A percentile compares a stretch with the other conserved stretches of the same genome.
These are phyloP conservation scores for Madoqua kirkii DNA, from an alignment of 2,113 vertebrate species.

Conservation along the genomic window DNA sequence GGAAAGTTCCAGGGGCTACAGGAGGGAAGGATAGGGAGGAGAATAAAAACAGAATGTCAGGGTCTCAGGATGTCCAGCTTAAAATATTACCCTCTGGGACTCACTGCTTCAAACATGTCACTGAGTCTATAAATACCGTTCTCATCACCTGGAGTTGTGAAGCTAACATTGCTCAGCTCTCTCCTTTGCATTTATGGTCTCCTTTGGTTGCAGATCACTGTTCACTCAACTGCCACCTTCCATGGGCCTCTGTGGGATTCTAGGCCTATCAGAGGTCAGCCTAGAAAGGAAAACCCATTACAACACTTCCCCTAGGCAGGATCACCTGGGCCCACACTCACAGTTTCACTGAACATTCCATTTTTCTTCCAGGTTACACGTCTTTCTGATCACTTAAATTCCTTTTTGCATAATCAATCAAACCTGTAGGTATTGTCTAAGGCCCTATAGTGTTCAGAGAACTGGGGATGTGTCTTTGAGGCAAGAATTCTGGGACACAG, in stretches of 20 bases:
- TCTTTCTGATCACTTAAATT: background rate
- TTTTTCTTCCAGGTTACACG: background rate
- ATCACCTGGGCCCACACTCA: background rate
- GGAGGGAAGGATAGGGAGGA: conserved; percentile 47
- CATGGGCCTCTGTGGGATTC: background rate
- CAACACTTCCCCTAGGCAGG: background rate
- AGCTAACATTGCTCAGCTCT: background rate
- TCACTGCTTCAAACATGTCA: conserved; percentile 23
- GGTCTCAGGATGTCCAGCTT: conserved; percentile 52
- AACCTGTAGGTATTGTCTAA: background rate
- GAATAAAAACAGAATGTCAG: conserved; percentile 50
- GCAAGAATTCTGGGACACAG: background rate
- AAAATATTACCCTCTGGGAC: conserved; percentile 43
- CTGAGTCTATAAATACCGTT: conserved; percentile 39
- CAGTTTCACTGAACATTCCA: background rate
- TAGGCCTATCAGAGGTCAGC: background rate
- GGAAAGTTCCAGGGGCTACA: conserved; percentile 60
- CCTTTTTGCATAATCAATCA: background rate
- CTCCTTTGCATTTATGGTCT: conserved; percentile 23
- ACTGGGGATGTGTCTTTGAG: background rate
- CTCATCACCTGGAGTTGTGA: conserved; percentile 46
- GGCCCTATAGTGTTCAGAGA: background rate
- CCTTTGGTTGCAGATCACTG: background rate
- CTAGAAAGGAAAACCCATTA: background rate
- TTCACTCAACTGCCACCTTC: background rate